Conservation (phyloP, 2,113 vertebrate species). For the Scatophagus argus region DNA sequence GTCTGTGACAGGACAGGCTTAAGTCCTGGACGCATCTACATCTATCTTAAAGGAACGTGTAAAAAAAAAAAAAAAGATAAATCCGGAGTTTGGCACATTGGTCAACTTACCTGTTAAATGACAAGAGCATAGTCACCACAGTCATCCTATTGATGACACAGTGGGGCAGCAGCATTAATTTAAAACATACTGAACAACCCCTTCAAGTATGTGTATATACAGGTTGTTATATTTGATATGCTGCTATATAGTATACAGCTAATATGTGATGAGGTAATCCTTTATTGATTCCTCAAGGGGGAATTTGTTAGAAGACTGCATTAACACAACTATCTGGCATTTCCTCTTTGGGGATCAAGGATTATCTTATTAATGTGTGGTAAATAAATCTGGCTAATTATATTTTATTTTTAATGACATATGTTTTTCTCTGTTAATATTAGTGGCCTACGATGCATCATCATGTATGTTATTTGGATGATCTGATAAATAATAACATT, state of each 20-base stretch:
- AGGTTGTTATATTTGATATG: neutral
- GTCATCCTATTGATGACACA: neutral
- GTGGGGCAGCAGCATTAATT: neutral
- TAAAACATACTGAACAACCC: neutral
- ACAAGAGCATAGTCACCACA: neutral
- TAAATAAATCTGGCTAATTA: neutral
- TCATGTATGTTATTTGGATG: neutral
- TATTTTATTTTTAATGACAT: neutral
- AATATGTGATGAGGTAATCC: too few species aligned
- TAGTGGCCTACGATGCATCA: neutral
- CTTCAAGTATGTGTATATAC: neutral
- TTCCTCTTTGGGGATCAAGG: too few species aligned
- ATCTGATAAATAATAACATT: neutral
- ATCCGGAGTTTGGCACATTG: conserved; percentile 30
- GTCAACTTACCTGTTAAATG: conserved; percentile 21
- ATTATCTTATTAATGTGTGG: too few species aligned
- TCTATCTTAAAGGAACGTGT: conserved; percentile 42
- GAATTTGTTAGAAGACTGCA: too few species aligned
- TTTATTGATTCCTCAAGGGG: too few species aligned
- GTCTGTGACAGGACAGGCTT: conserved; percentile 33
- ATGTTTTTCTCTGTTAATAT: neutral
- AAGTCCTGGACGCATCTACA: conserved; percentile 47
- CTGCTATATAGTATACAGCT: too few species aligned
- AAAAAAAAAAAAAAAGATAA: neutral
- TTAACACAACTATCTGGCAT: too few species aligned